Evolutionary conservation across 2,888 invertebrate species (phyloP).

Genomic region (Parapristionchus giblindavisi): DNA sequence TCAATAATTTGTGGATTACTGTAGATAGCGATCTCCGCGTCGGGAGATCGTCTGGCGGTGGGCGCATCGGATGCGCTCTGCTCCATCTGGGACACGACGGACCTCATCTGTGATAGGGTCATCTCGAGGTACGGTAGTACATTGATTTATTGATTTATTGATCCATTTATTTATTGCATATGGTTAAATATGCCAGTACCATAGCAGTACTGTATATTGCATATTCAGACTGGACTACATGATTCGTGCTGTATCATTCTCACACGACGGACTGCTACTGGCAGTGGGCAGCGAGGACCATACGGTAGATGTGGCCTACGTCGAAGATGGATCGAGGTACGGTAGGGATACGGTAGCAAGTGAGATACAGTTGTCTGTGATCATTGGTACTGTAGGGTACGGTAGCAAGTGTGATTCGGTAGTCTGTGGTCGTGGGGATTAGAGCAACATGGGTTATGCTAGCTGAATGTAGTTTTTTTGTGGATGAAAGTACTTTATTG

Average conservation of each 20-base stretch:
- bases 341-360: background rate
- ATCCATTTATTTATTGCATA: too few species aligned
- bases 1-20: too few species aligned
- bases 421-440: too few species aligned
- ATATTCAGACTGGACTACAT: slow-evolving; percentile 89
- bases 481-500: background rate
- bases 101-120: slow-evolving; percentile 89
- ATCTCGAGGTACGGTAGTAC: slow-evolving; percentile 77
- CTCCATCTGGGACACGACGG: slow-evolving; percentile 93
- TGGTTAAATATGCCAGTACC: background rate
- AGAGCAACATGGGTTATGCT: too few species aligned
- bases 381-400: too few species aligned
- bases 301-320: slow-evolving; percentile 91
- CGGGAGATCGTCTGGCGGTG: slow-evolving; percentile 92
- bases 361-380: too few species aligned
- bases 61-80: slow-evolving; percentile 97
- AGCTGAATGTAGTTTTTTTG: too few species aligned
- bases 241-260: slow-evolving; percentile 92
- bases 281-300: slow-evolving; percentile 97
- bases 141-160: too few species aligned
- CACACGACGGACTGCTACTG: slow-evolving; percentile 89
- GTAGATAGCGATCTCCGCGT: slow-evolving; percentile 83
- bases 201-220: background rate
- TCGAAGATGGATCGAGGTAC: slow-evolving; percentile 79
- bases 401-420: too few species aligned